Conservation (phyloP, 2,888 invertebrate species). For the Tetragonula carbonaria region DNA sequence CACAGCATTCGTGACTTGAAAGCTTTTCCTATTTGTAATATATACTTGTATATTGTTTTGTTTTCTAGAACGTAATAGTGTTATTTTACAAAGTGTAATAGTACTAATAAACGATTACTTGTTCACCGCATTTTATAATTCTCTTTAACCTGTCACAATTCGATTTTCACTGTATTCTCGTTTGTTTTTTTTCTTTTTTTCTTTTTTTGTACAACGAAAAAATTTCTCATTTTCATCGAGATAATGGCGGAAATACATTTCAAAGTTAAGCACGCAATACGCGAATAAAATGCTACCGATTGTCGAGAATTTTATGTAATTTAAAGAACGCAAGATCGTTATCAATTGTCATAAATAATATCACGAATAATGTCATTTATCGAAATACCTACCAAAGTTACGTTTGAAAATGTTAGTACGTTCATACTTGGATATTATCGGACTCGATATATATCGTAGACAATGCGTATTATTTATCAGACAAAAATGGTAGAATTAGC, state of each 20-base stretch:
- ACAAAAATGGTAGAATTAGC: not conserved
- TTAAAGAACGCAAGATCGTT: not conserved
- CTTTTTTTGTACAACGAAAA: not conserved
- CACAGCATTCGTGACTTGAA: not conserved
- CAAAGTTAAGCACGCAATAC: not conserved
- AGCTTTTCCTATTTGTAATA: not conserved
- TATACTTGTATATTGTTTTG: not conserved
- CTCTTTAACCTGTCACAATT: constrained; percentile 29
- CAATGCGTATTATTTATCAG: no score
- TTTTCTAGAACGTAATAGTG: not conserved
- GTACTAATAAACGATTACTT: constrained; percentile 35
- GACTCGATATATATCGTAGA: not conserved
- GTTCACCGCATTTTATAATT: constrained; percentile 23
- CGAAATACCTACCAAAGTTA: not conserved
- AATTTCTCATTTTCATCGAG: not conserved
- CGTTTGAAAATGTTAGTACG: not conserved
- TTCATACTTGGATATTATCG: no score
- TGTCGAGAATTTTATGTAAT: not conserved
- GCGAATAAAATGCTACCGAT: not conserved
- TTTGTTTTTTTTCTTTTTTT: no score
- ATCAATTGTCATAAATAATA: not conserved
- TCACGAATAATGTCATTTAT: no score
- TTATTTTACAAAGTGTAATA: constrained; percentile 27
- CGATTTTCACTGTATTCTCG: not conserved
- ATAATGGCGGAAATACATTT: not conserved